Conservation (phyloP, 2,113 vertebrate species). For the Morphnarchus princeps region DNA sequence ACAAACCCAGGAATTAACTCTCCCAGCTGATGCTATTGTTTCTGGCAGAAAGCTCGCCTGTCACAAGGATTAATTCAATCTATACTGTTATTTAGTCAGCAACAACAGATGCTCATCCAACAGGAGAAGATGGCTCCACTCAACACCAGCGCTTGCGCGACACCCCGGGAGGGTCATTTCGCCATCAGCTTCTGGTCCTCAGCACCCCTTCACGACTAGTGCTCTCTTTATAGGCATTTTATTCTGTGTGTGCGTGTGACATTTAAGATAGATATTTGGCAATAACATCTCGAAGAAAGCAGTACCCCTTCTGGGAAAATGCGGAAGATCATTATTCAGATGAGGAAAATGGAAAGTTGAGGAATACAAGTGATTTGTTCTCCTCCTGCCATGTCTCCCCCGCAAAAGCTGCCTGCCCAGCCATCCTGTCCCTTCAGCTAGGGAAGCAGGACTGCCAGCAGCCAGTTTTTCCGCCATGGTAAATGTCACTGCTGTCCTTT, state of each 20-base stretch:
- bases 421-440: not conserved
- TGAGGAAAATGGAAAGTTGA: slow-evolving; percentile 1
- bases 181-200: not conserved
- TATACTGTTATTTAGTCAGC: not conserved
- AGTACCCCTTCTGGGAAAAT: slow-evolving; percentile 11
- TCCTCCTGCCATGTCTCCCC: not conserved
- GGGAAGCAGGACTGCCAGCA: slow-evolving; percentile 21
- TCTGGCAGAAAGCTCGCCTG: not conserved
- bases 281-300: slow-evolving; percentile 16
- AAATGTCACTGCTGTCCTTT: slow-evolving; percentile 2
- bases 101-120: not conserved
- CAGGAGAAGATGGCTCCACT: not conserved
- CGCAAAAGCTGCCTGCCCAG: not conserved
- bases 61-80: slow-evolving; percentile 4
- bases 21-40: slow-evolving; percentile 2
- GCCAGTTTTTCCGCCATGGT: not conserved
- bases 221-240: not conserved
- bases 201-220: not conserved
- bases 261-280: slow-evolving; percentile 45
- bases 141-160: not conserved
- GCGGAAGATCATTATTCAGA: slow-evolving; percentile 2
- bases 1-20: slow-evolving; percentile 10
- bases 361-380: not conserved
- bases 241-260: not conserved
- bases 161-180: not conserved